phyloP scores from a whole-genome alignment of 2,797 vertebrate genomes.

The Sciaenops ocellatus region DNA sequence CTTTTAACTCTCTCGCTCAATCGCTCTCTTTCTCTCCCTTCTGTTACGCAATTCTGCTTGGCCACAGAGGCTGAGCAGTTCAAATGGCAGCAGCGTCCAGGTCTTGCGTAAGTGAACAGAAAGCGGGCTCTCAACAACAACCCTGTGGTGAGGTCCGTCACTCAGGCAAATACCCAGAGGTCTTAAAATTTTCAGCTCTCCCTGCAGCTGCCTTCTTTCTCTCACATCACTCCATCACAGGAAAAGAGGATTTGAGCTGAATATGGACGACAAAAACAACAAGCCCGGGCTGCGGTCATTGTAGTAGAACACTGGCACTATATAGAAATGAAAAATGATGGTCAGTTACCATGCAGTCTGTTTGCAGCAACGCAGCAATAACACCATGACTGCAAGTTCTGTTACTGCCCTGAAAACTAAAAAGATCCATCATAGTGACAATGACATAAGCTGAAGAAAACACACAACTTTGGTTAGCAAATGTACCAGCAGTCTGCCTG shows the following conservation, averaged over 20 bases:
- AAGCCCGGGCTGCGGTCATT: background rate
- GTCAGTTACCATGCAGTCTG: slow-evolving; percentile 39
- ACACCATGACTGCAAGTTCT: slow-evolving; percentile 17
- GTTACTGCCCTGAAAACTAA: slow-evolving; percentile 7
- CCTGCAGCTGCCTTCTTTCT: slow-evolving; percentile 45
- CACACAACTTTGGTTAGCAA: background rate
- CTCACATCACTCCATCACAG: slow-evolving; percentile 34
- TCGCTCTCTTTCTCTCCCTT: slow-evolving; percentile 35
- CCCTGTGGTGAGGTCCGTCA: slow-evolving; percentile 59
- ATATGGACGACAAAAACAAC: slow-evolving; percentile 33
- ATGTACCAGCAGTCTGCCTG: background rate
- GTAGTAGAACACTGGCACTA: slow-evolving; percentile 8
- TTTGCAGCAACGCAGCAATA: slow-evolving; percentile 49
- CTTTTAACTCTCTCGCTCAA: slow-evolving; percentile 63
- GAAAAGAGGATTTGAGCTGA: slow-evolving; percentile 12
- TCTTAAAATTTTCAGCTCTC: slow-evolving; percentile 42
- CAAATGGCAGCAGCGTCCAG: slow-evolving; percentile 75
- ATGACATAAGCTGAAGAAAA: slow-evolving; percentile 8
- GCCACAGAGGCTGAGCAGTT: slow-evolving; percentile 66
- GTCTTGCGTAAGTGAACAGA: slow-evolving; percentile 83
- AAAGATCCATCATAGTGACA: slow-evolving; percentile 18
- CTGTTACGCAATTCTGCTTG: slow-evolving; percentile 78
- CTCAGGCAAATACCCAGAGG: slow-evolving; percentile 47
- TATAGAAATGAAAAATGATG: slow-evolving; percentile 25
- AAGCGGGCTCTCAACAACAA: slow-evolving; percentile 75